These are phyloP conservation scores for Simalia tracyae DNA, from an alignment of 2,797 vertebrate genomes.

Conservation along the genomic window DNA sequence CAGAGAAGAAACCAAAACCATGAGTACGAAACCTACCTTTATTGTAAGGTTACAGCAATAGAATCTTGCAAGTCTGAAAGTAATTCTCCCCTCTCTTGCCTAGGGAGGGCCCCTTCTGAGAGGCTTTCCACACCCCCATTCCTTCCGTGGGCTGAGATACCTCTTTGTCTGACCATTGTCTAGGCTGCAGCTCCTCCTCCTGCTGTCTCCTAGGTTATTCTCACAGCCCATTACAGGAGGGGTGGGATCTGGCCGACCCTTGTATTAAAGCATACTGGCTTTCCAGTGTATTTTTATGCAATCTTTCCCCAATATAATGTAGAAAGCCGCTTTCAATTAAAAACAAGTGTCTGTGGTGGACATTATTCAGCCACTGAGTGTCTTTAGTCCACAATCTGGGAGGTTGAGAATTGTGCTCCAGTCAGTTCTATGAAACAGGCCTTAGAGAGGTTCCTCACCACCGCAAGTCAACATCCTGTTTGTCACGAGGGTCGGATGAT, in stretches of 20 bases:
- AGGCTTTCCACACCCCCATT: neutral
- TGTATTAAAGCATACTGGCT: neutral
- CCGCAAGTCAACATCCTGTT: neutral
- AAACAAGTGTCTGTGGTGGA: neutral
- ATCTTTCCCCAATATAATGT: neutral
- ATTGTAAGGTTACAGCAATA: neutral
- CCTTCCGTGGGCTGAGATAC: neutral
- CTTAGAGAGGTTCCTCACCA: neutral
- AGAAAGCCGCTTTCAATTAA: neutral
- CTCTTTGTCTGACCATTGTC: neutral
- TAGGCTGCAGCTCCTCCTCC: neutral
- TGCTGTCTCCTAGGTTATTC: neutral
- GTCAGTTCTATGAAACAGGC: neutral
- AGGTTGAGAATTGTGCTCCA: neutral
- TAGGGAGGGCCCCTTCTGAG: neutral
- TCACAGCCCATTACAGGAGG: neutral
- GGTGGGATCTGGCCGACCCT: neutral
- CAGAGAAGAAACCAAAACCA: neutral
- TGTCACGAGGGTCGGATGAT: neutral
- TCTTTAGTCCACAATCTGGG: neutral
- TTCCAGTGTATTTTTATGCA: neutral
- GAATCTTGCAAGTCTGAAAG: neutral
- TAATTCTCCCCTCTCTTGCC: neutral
- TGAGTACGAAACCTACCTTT: neutral
- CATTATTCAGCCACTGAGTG: neutral